Evolutionary conservation across 2,113 vertebrate genomes (phyloP), one percentile per base, ranked within the genome.

Genomic region (Pogona vitticeps): DNA sequence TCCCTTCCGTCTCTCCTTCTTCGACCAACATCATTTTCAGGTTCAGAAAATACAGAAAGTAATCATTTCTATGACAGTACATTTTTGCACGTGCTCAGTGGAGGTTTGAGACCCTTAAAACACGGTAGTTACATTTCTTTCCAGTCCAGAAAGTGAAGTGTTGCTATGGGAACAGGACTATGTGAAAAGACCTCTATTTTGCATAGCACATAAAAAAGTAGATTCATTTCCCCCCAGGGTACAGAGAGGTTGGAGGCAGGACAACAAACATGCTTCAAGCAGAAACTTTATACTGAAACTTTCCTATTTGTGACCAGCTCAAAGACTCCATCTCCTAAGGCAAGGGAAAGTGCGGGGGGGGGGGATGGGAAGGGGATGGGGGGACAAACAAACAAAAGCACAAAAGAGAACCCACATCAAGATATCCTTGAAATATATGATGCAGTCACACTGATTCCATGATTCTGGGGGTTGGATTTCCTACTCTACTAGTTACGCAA

Each of bases 91-190:
- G 94, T 95, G 94, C 95, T 96, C 93, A 94, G 90, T 38, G 1
- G 92, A 96, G 95, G 93, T 94, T 91, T 94, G 89, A 96, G 96
- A 97, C 96, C 96, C 96, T 95, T 95, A 92, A 95, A 96, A 96
- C 89, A 94, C 95, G 96, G 97, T 95, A 95, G 93, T 95, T 96
- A 96, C 93, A 94, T 95, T 96, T 95, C 95, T 95, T 95, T 95
- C 95, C 96, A 95, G 95, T 97, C 96, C 96, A 96, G 95, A 97
- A 97, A 97, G 96, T 95, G 94, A 97, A 97, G 95, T 92, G 97
- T 97, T 97, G 97, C 97, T 96, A 97, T 97, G 96, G 97, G 96
- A 97, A 97, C 97, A 88, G 95, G 95, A 96, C 96, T 95, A 96
- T 93, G 96, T 96, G 96, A 95, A 76, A 95, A 96, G 96, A 97